Evolutionary conservation across 1,140 invertebrate genomes (phyloP), one percentile per base, ranked within the genome.

Genomic region (Lepidotrigona ventralis): DNA sequence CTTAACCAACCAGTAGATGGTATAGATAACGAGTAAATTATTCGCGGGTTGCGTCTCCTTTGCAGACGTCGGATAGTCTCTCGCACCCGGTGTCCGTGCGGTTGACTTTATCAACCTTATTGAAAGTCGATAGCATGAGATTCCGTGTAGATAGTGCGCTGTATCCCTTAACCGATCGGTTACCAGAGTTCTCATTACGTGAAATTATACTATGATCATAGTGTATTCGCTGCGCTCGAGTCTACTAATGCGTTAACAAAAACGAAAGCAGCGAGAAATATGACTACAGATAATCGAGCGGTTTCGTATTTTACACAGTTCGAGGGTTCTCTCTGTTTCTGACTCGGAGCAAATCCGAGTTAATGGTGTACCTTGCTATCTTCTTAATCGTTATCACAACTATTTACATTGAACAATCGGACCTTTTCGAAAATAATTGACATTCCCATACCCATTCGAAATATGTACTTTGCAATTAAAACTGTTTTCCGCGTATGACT

Each of bases 61-160:
- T 93, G 88, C 89, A 88, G 89, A 90, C 89, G 83, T 86, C 86
- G 88, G 86, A 89, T 91, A 92, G 87, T 86, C 89, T 90, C 90
- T 86, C 87, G 85, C 84, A 75, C 84, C 86, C 83, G 88, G 83
- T 88, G 86, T 85, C 85, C 86, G 86, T 89, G 89, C 89, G 86
- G 89, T 92, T 92, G 92, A 93, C 92, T 93, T 93, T 94, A 93
- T 93, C 93, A 93, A 93, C 90, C 93, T 93, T 92, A 92, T 94
- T 93, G 92, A 93, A 93, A 93, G 92, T 89, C 92, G 92, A 93
- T 93, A 93, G 91, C 86, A 84, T 83, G 87, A 93, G 92, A 93
- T 93, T 89, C 90, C 89, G 86, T 90, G 90, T 89, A 92, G 93
- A 93, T 93, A 92, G 88, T 87, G 12, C 85, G 81, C 87, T 90